These are phyloP conservation scores for Gambusia affinis DNA, from an alignment of 2,113 vertebrate species.

Conservation along the genomic window DNA sequence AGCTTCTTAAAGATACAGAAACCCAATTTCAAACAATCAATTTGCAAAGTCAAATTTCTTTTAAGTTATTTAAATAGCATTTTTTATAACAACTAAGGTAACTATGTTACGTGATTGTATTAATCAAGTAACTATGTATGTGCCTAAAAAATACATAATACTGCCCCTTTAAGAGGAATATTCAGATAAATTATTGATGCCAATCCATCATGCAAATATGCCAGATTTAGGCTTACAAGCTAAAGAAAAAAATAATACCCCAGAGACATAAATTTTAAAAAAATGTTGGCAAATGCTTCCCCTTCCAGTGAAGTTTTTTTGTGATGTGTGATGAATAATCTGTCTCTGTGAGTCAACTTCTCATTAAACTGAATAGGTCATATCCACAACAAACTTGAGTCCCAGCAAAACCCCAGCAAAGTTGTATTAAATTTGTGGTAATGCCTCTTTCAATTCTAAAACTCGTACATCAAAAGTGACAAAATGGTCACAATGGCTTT, in stretches of 20 bases:
- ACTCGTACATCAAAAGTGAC: conserved; percentile 2
- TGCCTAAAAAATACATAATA: too few species aligned
- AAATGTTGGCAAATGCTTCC: background rate
- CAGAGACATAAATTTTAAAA: background rate
- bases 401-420: background rate
- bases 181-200: background rate
- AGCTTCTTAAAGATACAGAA: too few species aligned
- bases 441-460: conserved; percentile 35
- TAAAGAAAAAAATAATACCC: background rate
- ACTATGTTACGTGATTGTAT: too few species aligned
- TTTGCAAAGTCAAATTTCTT: too few species aligned
- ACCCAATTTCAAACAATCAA: too few species aligned
- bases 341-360: conserved; percentile 8
- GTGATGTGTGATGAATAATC: conserved; percentile 6
- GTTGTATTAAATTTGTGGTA: conserved; percentile 26
- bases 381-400: conserved; percentile 11
- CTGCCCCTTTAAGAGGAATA: background rate
- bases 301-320: background rate
- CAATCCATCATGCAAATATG: background rate
- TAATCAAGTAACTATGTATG: too few species aligned
- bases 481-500: conserved; percentile 21
- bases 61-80: too few species aligned
- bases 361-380: conserved; percentile 3
- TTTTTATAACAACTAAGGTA: too few species aligned
- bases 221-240: background rate